Conservation (phyloP, 2,888 invertebrate genomes). For the Aspidiotus rigidus region DNA sequence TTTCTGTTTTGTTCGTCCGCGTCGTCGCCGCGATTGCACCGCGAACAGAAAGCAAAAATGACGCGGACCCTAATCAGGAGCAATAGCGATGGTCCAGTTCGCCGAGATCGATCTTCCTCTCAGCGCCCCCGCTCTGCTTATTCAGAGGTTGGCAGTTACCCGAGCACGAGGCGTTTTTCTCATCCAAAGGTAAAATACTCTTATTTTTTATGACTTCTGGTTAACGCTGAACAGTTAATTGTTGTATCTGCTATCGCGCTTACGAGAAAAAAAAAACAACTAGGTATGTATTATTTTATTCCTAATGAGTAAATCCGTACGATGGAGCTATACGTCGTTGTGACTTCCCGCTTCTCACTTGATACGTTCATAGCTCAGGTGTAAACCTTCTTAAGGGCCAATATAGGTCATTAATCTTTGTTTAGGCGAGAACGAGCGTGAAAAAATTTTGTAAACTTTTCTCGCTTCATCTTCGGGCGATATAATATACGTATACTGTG, state of each 20-base stretch:
- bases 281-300: too few species aligned
- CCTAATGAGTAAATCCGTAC: slow-evolving; percentile 11
- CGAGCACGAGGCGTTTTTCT: slow-evolving; percentile 15
- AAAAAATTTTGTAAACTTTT: slow-evolving; percentile 17
- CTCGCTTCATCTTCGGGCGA: slow-evolving; percentile 13
- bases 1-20: slow-evolving; percentile 7
- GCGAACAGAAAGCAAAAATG: neutral
- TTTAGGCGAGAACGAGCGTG: slow-evolving; percentile 26
- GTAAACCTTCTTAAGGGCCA: slow-evolving; percentile 20
- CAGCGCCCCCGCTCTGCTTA: slow-evolving; percentile 20
- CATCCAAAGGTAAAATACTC: slow-evolving; percentile 24
- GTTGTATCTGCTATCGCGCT: neutral
- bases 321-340: slow-evolving; percentile 19
- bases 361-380: neutral
- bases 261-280: slow-evolving; percentile 8
- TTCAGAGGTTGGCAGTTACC: slow-evolving; percentile 16
- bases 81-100: slow-evolving; percentile 8
- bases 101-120: slow-evolving; percentile 12
- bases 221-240: slow-evolving; percentile 27
- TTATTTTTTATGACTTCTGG: neutral
- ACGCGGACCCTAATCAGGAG: slow-evolving; percentile 10
- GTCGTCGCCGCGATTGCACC: slow-evolving; percentile 17
- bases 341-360: slow-evolving; percentile 16
- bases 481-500: neutral
- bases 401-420: slow-evolving; percentile 30